Conservation (phyloP, 37 sponge, comb jelly and placozoan genomes). For the Crambe crambe region DNA sequence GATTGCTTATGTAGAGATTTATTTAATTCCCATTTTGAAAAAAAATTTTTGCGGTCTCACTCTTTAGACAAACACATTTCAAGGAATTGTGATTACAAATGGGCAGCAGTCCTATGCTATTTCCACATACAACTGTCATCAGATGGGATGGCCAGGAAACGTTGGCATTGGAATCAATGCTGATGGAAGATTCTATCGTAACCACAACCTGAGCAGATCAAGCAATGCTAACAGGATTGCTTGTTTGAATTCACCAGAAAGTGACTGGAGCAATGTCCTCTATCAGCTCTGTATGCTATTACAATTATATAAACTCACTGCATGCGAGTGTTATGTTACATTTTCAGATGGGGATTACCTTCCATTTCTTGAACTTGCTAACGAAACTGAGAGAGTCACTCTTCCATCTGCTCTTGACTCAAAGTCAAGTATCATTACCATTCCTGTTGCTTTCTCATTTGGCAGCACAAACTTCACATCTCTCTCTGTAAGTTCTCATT, state of each 20-base stretch:
- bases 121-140: constrained; percentile 2
- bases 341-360: background rate
- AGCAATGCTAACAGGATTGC: background rate
- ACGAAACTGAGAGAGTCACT: background rate
- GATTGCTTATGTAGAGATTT: background rate
- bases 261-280: constrained; percentile 15
- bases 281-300: constrained; percentile 8
- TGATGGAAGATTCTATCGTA: constrained; percentile 9
- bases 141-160: constrained; percentile 12
- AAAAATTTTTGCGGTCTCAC: too few species aligned
- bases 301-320: background rate
- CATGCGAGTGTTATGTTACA: background rate
- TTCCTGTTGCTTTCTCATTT: background rate
- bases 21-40: background rate
- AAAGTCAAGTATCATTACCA: background rate
- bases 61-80: constrained; percentile 11
- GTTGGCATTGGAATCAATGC: constrained; percentile 1
- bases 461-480: background rate
- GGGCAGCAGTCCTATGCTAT: background rate
- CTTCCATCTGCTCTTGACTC: constrained; percentile 8
- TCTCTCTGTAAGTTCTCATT: background rate
- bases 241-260: constrained; percentile 7
- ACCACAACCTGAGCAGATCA: constrained; percentile 6
- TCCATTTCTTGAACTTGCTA: background rate
- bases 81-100: constrained; percentile 1